Conservation (phyloP, 2,888 invertebrate species). For the Eueremaeus valkanovi region DNA sequence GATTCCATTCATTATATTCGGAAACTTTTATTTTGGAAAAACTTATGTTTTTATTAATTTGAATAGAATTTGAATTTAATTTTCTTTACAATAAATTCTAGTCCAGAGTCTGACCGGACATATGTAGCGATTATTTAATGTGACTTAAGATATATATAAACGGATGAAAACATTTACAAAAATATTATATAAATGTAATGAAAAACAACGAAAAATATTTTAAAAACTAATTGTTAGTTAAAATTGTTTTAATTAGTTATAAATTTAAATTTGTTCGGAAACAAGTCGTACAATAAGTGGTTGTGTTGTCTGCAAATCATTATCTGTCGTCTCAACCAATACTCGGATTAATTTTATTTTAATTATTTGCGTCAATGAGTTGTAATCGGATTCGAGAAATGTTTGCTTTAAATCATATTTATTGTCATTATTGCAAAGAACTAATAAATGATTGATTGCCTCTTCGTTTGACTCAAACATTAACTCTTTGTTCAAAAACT, state of each 20-base stretch:
- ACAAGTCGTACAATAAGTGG: neutral
- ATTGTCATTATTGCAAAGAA: neutral
- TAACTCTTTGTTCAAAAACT: neutral
- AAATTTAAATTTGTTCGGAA: neutral
- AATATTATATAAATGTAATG: neutral
- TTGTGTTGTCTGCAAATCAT: neutral
- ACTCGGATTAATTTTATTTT: neutral
- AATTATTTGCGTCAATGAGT: neutral
- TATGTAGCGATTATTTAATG: neutral
- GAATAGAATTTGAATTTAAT: no score
- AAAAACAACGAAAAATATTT: conserved; percentile 11
- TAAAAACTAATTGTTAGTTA: neutral
- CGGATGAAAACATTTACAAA: conserved; percentile 7
- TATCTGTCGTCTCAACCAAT: neutral
- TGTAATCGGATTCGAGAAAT: conserved; percentile 7
- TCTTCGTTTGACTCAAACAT: conserved; percentile 25
- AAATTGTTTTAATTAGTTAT: neutral
- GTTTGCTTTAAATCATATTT: neutral
- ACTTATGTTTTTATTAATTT: no score
- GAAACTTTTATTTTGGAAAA: neutral
- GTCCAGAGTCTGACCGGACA: conserved; percentile 3
- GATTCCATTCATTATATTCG: neutral
- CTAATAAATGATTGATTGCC: conserved; percentile 21
- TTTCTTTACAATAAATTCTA: neutral
- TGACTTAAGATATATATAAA: neutral